These are phyloP conservation scores for Ophion ellenae DNA, from an alignment of 2,888 invertebrate species.

Conservation along the genomic window DNA sequence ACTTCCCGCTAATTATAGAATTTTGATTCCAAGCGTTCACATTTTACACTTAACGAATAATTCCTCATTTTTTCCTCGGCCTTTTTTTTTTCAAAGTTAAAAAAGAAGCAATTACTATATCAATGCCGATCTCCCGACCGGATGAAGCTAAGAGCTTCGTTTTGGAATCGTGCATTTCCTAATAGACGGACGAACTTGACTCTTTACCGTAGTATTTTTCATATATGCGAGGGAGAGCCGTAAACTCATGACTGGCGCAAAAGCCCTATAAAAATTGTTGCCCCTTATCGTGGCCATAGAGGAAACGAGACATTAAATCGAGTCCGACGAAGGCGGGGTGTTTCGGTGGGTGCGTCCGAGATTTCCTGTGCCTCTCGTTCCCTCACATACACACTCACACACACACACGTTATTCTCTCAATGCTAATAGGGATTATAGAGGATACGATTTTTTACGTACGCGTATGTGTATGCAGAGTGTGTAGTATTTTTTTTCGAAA, in stretches of 20 bases:
- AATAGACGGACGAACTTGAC: slow-evolving; percentile 17
- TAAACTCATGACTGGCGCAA: slow-evolving; percentile 63
- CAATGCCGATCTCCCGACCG: slow-evolving; percentile 35
- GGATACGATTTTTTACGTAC: slow-evolving; percentile 37
- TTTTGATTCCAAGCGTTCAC: background rate
- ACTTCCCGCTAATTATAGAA: background rate
- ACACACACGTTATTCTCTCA: slow-evolving; percentile 14
- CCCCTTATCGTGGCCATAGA: slow-evolving; percentile 79
- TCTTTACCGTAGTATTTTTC: background rate
- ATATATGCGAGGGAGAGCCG: slow-evolving; percentile 21
- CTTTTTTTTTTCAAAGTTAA: background rate
- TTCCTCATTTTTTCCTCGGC: background rate
- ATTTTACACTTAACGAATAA: background rate
- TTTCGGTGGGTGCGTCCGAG: slow-evolving; percentile 83
- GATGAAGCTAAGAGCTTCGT: slow-evolving; percentile 45
- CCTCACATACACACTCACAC: slow-evolving; percentile 68
- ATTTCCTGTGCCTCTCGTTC: slow-evolving; percentile 80
- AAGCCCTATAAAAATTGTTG: slow-evolving; percentile 78
- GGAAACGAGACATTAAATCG: slow-evolving; percentile 83
- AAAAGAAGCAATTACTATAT: slow-evolving; percentile 14
- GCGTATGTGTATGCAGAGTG: slow-evolving; percentile 1
- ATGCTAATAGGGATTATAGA: slow-evolving; percentile 34
- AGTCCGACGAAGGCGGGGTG: slow-evolving; percentile 80
- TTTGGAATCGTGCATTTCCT: slow-evolving; percentile 58
- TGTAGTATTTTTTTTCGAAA: slow-evolving; percentile 8